Evolutionary conservation across 2,113 vertebrate genomes (phyloP).

Genomic region (Mus pahari): DNA sequence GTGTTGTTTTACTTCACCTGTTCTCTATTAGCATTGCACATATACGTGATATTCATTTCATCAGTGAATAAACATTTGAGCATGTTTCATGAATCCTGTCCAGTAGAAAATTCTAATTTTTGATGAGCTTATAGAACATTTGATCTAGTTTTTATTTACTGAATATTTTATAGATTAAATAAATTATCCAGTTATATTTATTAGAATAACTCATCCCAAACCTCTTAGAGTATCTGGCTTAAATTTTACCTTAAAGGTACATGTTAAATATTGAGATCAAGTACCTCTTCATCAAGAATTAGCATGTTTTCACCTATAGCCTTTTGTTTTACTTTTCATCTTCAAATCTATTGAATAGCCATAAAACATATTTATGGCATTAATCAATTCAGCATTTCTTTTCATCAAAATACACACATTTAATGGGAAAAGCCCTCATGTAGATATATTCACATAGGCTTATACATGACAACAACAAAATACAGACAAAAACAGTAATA

Average conservation of each 20-base stretch:
- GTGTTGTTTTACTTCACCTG: slow-evolving; percentile 1
- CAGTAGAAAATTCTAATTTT: neutral
- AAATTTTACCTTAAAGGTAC: neutral
- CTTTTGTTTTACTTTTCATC: neutral
- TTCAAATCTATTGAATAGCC: neutral
- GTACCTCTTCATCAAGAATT: neutral
- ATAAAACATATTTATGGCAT: neutral
- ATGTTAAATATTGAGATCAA: slow-evolving; percentile 34
- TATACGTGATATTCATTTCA: neutral
- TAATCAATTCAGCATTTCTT: neutral
- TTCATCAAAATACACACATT: neutral
- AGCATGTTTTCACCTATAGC: neutral
- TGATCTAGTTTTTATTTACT: neutral
- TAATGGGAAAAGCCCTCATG: neutral
- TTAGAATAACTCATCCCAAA: neutral
- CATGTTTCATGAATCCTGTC: neutral
- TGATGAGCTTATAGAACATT: neutral
- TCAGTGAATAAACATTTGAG: neutral
- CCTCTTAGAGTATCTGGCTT: neutral
- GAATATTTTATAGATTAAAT: neutral
- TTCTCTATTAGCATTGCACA: neutral
- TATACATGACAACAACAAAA: neutral
- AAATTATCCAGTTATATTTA: neutral
- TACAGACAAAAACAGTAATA: neutral
- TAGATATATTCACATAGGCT: neutral